Conservation (phyloP, 2,888 invertebrate genomes). For the Drosophila cognata region DNA sequence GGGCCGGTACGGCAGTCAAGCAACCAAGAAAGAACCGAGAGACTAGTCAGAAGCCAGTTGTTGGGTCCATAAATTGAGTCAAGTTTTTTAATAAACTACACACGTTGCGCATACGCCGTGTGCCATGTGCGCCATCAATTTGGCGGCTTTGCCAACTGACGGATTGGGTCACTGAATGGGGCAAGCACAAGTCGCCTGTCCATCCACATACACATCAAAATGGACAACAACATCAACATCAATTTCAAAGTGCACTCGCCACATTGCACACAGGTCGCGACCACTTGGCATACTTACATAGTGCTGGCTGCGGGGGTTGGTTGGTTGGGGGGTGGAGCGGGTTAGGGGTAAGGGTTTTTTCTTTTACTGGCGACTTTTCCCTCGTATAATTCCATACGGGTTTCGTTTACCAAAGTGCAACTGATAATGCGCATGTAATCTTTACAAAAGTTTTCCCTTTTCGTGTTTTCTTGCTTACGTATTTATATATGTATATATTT, state of each 20-base stretch:
- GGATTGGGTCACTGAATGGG: slow-evolving; percentile 1
- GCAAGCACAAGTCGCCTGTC: slow-evolving; percentile 21
- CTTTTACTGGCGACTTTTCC: slow-evolving; percentile 23
- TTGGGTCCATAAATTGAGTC: slow-evolving; percentile 66
- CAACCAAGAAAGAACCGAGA: neutral
- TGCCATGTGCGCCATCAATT: slow-evolving; percentile 58
- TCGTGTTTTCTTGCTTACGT: slow-evolving; percentile 16
- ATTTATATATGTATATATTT: neutral
- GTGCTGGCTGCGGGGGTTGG: neutral
- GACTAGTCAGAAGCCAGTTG: neutral
- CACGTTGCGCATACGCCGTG: slow-evolving; percentile 67
- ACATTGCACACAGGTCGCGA: slow-evolving; percentile 61
- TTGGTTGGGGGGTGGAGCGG: neutral
- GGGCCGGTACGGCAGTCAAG: slow-evolving; percentile 5
- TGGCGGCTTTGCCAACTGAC: slow-evolving; percentile 31
- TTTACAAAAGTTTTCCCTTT: slow-evolving; percentile 56
- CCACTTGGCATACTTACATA: slow-evolving; percentile 49
- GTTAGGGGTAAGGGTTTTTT: neutral
- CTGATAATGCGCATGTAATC: slow-evolving; percentile 73
- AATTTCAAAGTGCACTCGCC: slow-evolving; percentile 68
- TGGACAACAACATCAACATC: slow-evolving; percentile 35
- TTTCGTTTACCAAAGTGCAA: slow-evolving; percentile 45
- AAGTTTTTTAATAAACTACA: slow-evolving; percentile 75
- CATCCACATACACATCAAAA: slow-evolving; percentile 28
- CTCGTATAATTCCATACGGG: slow-evolving; percentile 55